Evolutionary conservation across 2,797 vertebrate genomes (phyloP).

Genomic region (Coracias cyanogaster): DNA sequence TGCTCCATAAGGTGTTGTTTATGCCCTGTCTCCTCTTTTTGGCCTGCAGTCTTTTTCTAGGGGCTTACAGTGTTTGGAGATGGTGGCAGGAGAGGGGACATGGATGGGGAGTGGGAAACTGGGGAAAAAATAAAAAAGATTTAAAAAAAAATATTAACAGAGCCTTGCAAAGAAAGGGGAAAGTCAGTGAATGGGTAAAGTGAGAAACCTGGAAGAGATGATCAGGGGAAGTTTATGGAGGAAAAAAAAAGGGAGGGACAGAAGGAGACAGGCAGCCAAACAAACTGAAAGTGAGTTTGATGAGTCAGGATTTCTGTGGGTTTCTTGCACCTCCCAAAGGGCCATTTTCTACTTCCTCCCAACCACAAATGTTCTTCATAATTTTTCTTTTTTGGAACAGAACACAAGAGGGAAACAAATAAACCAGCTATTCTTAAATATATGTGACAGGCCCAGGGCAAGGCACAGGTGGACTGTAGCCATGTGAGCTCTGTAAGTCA

Average conservation of each 20-base stretch:
- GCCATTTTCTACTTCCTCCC: constrained; percentile 5
- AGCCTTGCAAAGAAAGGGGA: not conserved
- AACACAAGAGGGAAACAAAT: constrained; percentile 9
- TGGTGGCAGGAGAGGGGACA: not conserved
- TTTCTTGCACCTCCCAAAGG: constrained; percentile 24
- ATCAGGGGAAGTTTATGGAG: not conserved
- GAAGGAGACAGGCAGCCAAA: not conserved
- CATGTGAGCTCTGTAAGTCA: not conserved
- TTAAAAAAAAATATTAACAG: not conserved
- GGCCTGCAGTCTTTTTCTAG: not conserved
- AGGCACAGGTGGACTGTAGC: constrained; percentile 15
- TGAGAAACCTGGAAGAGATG: not conserved
- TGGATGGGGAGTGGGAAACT: not conserved
- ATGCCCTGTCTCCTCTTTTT: not conserved
- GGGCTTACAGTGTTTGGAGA: not conserved
- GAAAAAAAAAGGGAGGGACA: accelerated
- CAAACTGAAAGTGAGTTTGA: constrained; percentile 34
- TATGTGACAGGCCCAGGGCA: not conserved
- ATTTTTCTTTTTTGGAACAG: constrained; percentile 19
- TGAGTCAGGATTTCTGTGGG: constrained; percentile 57
- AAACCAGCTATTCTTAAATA: constrained; percentile 36
- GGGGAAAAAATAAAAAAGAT: not conserved
- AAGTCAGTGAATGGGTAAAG: not conserved
- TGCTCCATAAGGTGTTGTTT: not conserved
- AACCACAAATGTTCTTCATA: constrained; percentile 15